Percentiles rank a stretch among this genome's conserved stretches.
These are phyloP conservation scores for Actenoides hombroni DNA, from an alignment of 2,113 vertebrate genomes.

Conservation along the genomic window DNA sequence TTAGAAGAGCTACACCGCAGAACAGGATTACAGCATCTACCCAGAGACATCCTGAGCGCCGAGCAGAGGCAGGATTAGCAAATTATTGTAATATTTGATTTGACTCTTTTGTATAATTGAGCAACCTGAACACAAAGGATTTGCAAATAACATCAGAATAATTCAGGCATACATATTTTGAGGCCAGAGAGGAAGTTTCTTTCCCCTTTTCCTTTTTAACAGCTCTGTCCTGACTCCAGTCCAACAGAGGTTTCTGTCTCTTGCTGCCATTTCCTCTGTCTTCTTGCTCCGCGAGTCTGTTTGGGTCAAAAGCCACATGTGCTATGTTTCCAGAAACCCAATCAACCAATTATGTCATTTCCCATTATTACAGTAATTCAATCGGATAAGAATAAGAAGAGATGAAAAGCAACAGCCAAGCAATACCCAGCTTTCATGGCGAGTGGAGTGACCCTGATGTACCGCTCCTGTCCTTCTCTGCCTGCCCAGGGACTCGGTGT, in stretches of 20 bases:
- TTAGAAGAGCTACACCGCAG: not conserved
- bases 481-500: not conserved
- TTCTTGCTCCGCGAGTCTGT: not conserved
- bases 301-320: not conserved
- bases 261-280: not conserved
- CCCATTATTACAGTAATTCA: slow-evolving; percentile 31
- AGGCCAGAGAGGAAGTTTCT: not conserved
- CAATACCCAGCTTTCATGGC: not conserved
- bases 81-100: not conserved
- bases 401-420: not conserved
- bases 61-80: not conserved
- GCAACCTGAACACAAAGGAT: not conserved
- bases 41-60: not conserved
- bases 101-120: not conserved
- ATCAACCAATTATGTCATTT: slow-evolving; percentile 55
- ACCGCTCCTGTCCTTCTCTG: not conserved
- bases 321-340: slow-evolving; percentile 21
- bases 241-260: not conserved
- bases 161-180: not conserved
- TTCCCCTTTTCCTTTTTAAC: not conserved
- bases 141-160: not conserved
- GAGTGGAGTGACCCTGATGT: not conserved
- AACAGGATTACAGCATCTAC: not conserved
- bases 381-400: not conserved
- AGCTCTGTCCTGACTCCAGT: not conserved